Evolutionary conservation across 2,113 vertebrate species (phyloP), one percentile per base, ranked within the genome.

Genomic region (Poeciliopsis turrubarensis): DNA sequence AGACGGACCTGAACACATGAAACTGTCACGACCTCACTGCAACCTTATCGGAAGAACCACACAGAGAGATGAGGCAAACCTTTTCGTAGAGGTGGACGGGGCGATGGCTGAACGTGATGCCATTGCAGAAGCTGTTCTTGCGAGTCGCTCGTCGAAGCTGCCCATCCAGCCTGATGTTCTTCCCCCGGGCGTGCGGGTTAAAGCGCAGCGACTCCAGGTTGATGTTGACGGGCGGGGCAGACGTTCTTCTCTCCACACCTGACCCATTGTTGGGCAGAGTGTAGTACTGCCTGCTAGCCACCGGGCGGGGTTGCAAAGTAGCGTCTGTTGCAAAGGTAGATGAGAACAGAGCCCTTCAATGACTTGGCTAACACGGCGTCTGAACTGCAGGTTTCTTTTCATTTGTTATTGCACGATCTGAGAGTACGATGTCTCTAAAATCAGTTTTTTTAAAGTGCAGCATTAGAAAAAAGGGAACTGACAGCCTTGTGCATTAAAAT

Each of bases 91-190:
- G 95, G 62, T 96, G 96, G 79, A 99, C 95, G 31, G 98, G 97
- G 60, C 97, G 90, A 87, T 98, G 96, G 86, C 96, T 99, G 93
- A 99, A 99, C 1, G 98, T 99, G 91, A 99, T 95, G 4, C 98
- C 98, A 0, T 99, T 98, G 85, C 98, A 99, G 94, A 99, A 99
- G 84, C 98, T 99, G 95, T 97, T 99, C 79, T 97, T 96, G 72
- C 98, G 96, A 0, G 95, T 97, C 78, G 98, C 98, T 15, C 94
- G 94, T 47, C 96, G 96, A 66, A 97, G 96, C 80, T 99, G 96
- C 19, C 96, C 94, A 11, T 98, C 98, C 90, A 99, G 94, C 1
- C 97, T 93, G 86, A 99, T 96, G 51, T 99, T 98, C 91, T 98
- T 98, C 90, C 98, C 98, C 88, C 99, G 99, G 89, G 98, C 95